These are phyloP conservation scores for Takifugu bimaculatus DNA, from an alignment of 2,113 vertebrate species.

Conservation along the genomic window DNA sequence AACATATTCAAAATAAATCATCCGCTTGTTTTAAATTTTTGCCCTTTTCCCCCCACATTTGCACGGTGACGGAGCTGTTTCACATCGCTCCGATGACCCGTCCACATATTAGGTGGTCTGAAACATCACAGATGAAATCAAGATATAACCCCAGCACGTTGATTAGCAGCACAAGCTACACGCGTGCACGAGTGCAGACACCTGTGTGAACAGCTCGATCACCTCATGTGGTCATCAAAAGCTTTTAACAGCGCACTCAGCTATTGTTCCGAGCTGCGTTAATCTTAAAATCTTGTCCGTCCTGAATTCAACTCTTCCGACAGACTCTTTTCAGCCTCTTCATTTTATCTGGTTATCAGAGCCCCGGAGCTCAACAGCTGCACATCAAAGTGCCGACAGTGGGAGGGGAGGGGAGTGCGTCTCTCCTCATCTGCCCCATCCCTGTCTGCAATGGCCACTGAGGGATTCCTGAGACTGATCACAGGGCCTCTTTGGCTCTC, in stretches of 20 bases:
- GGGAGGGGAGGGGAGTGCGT: conserved; percentile 55
- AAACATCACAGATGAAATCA: too few species aligned
- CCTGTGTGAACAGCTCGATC: neutral
- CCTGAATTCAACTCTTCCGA: conserved; percentile 40
- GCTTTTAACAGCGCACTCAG: conserved; percentile 4
- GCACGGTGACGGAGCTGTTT: too few species aligned
- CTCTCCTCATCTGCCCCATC: conserved; percentile 58
- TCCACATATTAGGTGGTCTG: too few species aligned
- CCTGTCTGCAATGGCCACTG: conserved; percentile 47
- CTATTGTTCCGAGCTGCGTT: conserved; percentile 24
- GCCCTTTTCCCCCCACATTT: too few species aligned
- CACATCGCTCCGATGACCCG: too few species aligned
- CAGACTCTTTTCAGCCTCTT: conserved; percentile 53
- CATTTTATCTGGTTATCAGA: conserved; percentile 73
- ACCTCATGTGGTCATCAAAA: conserved; percentile 6
- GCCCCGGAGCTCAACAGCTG: conserved; percentile 54
- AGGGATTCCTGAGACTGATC: conserved; percentile 54
- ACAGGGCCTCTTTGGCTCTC: conserved; percentile 56
- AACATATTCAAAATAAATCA: too few species aligned
- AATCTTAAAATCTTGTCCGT: conserved; percentile 51
- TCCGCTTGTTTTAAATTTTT: too few species aligned
- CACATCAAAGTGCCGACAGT: conserved; percentile 69
- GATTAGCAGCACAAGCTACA: too few species aligned
- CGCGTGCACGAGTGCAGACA: too few species aligned
- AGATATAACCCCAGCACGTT: too few species aligned